phyloP scores from a whole-genome alignment of 2,113 vertebrate genomes.

The Ceyx margarethae region DNA sequence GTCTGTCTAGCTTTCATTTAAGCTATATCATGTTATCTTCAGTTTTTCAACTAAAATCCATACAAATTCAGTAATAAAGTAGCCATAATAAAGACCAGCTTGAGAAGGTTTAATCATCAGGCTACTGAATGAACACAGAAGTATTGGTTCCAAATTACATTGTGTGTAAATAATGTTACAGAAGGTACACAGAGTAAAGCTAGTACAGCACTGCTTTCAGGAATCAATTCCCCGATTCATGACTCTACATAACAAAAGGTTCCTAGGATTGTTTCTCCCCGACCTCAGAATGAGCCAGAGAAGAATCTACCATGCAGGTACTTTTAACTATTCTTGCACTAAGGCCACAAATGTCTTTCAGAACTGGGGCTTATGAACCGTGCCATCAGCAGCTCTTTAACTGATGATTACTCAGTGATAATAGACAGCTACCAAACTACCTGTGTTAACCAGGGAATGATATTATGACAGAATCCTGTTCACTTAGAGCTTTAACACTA shows the following conservation, averaged over 20 bases:
- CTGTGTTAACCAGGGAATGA: background rate
- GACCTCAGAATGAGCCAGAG: fast-evolving
- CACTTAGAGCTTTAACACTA: background rate
- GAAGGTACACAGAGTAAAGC: background rate
- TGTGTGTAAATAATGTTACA: background rate
- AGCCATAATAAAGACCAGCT: background rate
- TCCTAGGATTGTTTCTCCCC: background rate
- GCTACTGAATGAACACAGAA: background rate
- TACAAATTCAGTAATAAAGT: background rate
- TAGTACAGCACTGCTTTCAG: background rate
- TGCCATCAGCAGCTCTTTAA: background rate
- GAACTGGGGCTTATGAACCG: background rate
- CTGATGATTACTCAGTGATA: background rate
- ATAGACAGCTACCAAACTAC: background rate
- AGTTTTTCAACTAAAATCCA: background rate
- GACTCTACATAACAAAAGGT: background rate
- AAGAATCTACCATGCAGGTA: background rate
- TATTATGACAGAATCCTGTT: background rate
- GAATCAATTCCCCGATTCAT: background rate
- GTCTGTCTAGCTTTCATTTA: background rate
- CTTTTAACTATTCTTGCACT: background rate
- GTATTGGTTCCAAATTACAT: background rate
- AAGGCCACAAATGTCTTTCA: background rate
- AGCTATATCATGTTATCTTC: background rate
- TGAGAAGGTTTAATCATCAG: background rate